Evolutionary conservation across 1,140 invertebrate species (phyloP), one percentile per base, ranked within the genome.

Genomic region (Cyclargus thomasi): DNA sequence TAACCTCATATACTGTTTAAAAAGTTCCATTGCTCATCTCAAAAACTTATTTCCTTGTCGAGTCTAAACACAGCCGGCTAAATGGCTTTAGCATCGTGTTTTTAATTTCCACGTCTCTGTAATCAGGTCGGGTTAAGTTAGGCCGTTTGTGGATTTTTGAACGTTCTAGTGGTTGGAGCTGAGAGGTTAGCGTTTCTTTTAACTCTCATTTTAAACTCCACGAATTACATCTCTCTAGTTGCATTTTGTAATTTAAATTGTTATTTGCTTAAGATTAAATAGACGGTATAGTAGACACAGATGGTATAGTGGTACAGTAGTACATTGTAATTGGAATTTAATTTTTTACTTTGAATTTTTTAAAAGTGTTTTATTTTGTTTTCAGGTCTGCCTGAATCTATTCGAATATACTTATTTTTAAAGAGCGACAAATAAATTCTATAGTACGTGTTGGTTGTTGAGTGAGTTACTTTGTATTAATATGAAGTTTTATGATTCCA

Each of bases 71-170:
- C 11, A 47, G 14, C 7, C 1, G 11, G 8, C 39, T 47, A 47
- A 47, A 47, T 47, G 39, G 11, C 39, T 47, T 8, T 3, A 14
- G 14, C 39, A 47, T 47, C 39, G 39, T 47, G 39, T 47, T 55
- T 59, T 22, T 59, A 20, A 20, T 59, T 59, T 20, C 10, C 18
- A 18, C 17, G 10, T 59, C 18, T 59, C 55, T 11, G 55, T 59
- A 59, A 59, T 59, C 55, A 22, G 55, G 55, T 59, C 55, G 55
- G 10, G 55, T 59, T 59, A 59, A 59, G 20, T 59, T 21, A 4
- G 55, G 55, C 55, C 55, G 55, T 59, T 59, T 59, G 55, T 59
- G 17, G 55, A 59, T 59, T 59, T 59, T 20, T 59, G 20, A 20
- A 21, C 55, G 18, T 59, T 11, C 55, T 59, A 59, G 55, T 59